Evolutionary conservation across 1,140 invertebrate species (phyloP).

Genomic region (Lepidurus packardi): DNA sequence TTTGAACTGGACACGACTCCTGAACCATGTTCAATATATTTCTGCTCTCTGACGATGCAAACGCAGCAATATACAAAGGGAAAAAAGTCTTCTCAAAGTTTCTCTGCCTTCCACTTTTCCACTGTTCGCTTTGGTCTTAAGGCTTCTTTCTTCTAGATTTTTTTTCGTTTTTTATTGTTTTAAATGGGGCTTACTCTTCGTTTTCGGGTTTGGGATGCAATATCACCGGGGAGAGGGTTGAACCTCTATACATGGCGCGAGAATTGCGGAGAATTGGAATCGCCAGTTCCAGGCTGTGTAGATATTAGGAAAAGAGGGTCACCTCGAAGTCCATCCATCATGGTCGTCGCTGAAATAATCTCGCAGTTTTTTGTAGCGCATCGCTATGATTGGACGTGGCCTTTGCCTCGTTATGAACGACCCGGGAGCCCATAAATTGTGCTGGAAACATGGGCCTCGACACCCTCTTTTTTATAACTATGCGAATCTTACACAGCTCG

Average conservation of each 20-base stretch:
- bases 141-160: background rate
- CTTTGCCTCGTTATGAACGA: slow-evolving; percentile 21
- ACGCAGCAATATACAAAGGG: background rate
- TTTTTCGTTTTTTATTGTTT: background rate
- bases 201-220: background rate
- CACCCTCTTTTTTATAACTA: background rate
- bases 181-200: background rate
- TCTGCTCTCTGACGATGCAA: background rate
- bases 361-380: slow-evolving; percentile 6
- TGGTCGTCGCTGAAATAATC: background rate
- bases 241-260: background rate
- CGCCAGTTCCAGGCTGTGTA: background rate
- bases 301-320: background rate
- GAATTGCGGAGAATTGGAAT: slow-evolving; percentile 6
- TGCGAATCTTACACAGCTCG: background rate
- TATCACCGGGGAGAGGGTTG: background rate
- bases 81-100: background rate
- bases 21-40: slow-evolving; percentile 15
- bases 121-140: background rate
- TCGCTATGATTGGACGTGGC: slow-evolving; percentile 13
- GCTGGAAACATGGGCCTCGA: background rate
- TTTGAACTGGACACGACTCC: slow-evolving; percentile 21
- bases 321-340: slow-evolving; percentile 3
- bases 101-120: background rate
- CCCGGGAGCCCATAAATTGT: slow-evolving; percentile 4